Conservation (phyloP, 1,140 invertebrate species). For the Anthonomus grandis region DNA sequence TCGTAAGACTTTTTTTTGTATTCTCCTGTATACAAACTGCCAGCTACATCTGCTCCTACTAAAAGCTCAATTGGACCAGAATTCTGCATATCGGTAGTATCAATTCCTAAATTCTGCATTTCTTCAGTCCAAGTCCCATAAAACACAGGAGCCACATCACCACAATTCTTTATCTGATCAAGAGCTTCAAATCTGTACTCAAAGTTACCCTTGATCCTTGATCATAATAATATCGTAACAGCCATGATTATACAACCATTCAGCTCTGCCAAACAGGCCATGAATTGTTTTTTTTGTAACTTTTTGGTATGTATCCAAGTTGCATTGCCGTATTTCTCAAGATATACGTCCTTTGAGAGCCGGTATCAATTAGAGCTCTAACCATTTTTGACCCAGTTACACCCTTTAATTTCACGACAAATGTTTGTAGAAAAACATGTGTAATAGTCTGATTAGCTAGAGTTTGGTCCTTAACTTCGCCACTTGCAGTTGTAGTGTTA, state of each 20-base stretch:
- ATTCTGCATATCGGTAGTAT: slow-evolving; percentile 6
- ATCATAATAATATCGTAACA: background rate
- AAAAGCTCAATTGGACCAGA: slow-evolving; percentile 3
- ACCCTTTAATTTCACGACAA: slow-evolving; percentile 2
- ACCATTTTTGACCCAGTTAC: slow-evolving; percentile 20
- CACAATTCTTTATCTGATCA: slow-evolving; percentile 21
- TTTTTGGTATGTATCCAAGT: background rate
- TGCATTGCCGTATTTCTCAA: background rate
- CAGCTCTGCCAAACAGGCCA: slow-evolving; percentile 13
- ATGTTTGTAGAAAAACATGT: background rate
- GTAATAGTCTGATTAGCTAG: background rate
- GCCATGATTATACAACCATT: background rate
- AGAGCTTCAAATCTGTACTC: no score
- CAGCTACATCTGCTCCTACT: background rate
- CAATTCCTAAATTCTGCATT: slow-evolving; percentile 4
- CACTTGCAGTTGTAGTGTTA: background rate
- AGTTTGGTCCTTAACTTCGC: background rate
- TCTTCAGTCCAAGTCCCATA: slow-evolving; percentile 16
- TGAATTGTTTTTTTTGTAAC: background rate
- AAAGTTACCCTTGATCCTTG: no score
- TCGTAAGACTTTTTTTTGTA: background rate
- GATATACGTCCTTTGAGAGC: background rate
- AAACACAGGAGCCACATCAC: slow-evolving; percentile 2
- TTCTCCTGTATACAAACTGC: background rate
- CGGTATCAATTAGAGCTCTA: background rate